A percentile compares a stretch with the other conserved stretches of the same genome.
Conservation (phyloP, 2,888 invertebrate genomes). For the Hirtodrosophila confusa region DNA sequence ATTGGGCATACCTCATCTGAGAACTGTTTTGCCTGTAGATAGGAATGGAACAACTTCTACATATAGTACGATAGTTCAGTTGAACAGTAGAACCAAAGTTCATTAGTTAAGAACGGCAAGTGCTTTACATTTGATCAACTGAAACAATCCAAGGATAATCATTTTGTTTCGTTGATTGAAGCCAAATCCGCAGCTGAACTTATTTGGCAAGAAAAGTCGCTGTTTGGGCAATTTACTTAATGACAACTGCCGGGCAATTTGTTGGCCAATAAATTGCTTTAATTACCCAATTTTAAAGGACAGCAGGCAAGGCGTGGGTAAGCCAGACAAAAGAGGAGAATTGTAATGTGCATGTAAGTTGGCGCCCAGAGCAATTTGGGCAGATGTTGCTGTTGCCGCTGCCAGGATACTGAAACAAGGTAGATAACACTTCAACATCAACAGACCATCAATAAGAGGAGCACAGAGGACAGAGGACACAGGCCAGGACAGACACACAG, state of each 20-base stretch:
- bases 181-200: slow-evolving; percentile 19
- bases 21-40: too few relatives aligned
- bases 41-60: too few relatives aligned
- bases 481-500: too few relatives aligned
- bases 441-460: slow-evolving; percentile 73
- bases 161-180: slow-evolving; percentile 34
- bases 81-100: too few relatives aligned
- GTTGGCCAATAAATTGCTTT: slow-evolving; percentile 78
- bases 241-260: slow-evolving; percentile 65
- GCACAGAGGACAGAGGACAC: slow-evolving; percentile 10
- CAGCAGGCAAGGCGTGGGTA: slow-evolving; percentile 2
- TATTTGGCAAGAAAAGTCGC: slow-evolving; percentile 39
- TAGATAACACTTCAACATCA: slow-evolving; percentile 78
- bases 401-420: slow-evolving; percentile 55
- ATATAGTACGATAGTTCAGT: too few relatives aligned
- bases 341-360: slow-evolving; percentile 74
- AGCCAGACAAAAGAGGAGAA: slow-evolving; percentile 3
- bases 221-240: slow-evolving; percentile 69
- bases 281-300: slow-evolving; percentile 78
- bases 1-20: too few relatives aligned
- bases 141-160: slow-evolving; percentile 3
- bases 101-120: too few relatives aligned
- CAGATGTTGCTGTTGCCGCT: slow-evolving; percentile 22
- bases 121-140: slow-evolving; percentile 9
- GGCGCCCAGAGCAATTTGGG: slow-evolving; percentile 58